phyloP scores from a whole-genome alignment of 2,113 vertebrate species.

The Brachyistius frenatus region DNA sequence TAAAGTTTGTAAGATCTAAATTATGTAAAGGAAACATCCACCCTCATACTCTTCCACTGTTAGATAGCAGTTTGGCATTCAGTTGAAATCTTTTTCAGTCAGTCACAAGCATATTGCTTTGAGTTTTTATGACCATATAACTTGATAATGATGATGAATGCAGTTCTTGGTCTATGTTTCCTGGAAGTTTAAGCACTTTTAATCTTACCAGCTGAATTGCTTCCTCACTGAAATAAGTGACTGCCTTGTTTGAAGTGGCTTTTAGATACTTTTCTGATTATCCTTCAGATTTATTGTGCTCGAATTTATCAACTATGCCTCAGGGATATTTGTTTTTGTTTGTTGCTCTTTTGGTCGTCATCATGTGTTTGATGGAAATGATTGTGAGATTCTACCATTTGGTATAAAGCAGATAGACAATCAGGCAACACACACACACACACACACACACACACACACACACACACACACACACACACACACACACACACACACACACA shows the following conservation, averaged over 20 bases:
- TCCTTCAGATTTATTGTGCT: too few relatives aligned
- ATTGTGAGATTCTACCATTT: not conserved
- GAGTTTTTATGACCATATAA: not conserved
- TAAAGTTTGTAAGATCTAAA: conserved; percentile 26
- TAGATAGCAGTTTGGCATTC: not conserved
- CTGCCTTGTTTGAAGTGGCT: not conserved
- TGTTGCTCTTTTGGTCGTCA: not conserved
- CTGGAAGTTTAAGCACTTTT: not conserved
- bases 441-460: conserved; percentile 47
- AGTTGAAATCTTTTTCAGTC: not conserved
- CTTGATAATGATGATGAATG: not conserved
- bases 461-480: conserved; percentile 37
- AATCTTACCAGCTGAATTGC: not conserved
- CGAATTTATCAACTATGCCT: too few relatives aligned
- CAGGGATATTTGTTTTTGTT: not conserved
- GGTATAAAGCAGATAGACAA: not conserved
- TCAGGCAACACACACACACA: not conserved
- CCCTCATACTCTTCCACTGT: not conserved
- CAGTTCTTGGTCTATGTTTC: not conserved
- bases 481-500: conserved; percentile 7
- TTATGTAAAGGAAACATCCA: conserved; percentile 30
- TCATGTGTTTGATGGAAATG: not conserved
- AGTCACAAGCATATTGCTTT: not conserved
- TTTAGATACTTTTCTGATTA: too few relatives aligned
- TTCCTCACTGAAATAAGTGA: not conserved